Evolutionary conservation across 2,113 vertebrate genomes (phyloP).

Genomic region (Chaetorhynchus papuensis): DNA sequence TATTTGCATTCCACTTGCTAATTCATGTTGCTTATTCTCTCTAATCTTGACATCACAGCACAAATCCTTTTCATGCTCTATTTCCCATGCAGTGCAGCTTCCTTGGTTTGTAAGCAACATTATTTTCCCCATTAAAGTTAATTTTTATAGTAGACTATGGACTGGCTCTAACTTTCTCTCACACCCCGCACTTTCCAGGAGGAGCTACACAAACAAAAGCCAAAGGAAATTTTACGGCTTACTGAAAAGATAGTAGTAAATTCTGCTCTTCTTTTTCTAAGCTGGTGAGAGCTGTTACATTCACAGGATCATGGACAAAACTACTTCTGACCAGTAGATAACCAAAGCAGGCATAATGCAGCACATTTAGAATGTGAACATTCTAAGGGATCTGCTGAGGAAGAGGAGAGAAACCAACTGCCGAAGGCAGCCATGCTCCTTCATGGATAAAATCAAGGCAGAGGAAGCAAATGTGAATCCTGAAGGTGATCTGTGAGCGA

Average conservation of each 20-base stretch:
- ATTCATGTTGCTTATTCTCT: constrained; percentile 49
- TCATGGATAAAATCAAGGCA: background rate
- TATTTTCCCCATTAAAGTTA: constrained; percentile 28
- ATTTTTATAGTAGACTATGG: background rate
- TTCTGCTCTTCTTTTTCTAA: background rate
- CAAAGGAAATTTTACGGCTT: background rate
- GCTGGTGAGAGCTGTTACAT: background rate
- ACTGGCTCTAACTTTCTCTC: background rate
- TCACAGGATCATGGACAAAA: background rate
- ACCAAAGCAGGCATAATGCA: background rate
- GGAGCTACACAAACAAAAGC: background rate
- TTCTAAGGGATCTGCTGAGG: background rate
- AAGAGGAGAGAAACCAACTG: background rate
- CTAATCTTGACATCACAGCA: constrained; percentile 67
- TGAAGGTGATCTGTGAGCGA: background rate
- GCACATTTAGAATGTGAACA: background rate
- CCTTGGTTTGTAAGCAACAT: constrained; percentile 45
- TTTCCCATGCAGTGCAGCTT: constrained; percentile 46
- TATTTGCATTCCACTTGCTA: constrained; percentile 64
- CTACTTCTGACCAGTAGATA: background rate
- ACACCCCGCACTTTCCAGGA: background rate
- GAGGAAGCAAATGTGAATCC: background rate
- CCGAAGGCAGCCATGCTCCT: background rate
- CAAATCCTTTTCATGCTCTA: constrained; percentile 69
- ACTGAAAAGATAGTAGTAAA: background rate